Conservation (phyloP, 2,888 invertebrate species). For the Acleris cristana region DNA sequence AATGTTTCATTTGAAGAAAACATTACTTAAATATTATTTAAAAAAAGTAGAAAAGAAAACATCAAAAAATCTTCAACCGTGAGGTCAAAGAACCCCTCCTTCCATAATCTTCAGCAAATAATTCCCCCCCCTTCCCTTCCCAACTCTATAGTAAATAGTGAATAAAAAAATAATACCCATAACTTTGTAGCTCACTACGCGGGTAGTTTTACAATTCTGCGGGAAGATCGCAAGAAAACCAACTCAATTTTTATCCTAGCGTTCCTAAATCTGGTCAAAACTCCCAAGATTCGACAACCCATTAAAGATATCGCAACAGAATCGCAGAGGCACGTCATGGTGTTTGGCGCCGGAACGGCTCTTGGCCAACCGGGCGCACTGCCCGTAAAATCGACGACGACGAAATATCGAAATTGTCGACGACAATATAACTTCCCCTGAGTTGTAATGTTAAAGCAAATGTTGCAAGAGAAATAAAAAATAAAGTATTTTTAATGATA, state of each 20-base stretch:
- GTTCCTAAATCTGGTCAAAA: neutral
- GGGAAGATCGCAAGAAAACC: too few species aligned
- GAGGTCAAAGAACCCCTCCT: too few species aligned
- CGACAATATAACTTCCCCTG: conserved; percentile 11
- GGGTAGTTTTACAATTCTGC: too few species aligned
- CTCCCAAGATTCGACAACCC: conserved; percentile 6
- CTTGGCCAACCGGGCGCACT: conserved; percentile 14
- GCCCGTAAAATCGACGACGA: conserved; percentile 12
- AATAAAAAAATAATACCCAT: too few species aligned
- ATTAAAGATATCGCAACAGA: conserved; percentile 10
- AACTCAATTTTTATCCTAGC: neutral
- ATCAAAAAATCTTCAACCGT: too few species aligned
- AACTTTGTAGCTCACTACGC: too few species aligned
- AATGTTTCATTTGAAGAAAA: too few species aligned
- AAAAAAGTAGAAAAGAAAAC: too few species aligned
- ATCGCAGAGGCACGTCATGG: conserved; percentile 11
- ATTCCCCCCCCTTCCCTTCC: too few species aligned
- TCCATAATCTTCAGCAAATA: too few species aligned
- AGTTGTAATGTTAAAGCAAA: neutral
- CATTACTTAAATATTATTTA: too few species aligned
- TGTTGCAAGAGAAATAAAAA: neutral
- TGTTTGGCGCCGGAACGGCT: conserved; percentile 4
- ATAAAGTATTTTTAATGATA: neutral
- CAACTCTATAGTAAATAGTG: too few species aligned
- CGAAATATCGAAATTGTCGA: conserved; percentile 15